Evolutionary conservation across 2,888 invertebrate genomes (phyloP), one percentile per base, ranked within the genome.

Genomic region (Pegoplata infirma): DNA sequence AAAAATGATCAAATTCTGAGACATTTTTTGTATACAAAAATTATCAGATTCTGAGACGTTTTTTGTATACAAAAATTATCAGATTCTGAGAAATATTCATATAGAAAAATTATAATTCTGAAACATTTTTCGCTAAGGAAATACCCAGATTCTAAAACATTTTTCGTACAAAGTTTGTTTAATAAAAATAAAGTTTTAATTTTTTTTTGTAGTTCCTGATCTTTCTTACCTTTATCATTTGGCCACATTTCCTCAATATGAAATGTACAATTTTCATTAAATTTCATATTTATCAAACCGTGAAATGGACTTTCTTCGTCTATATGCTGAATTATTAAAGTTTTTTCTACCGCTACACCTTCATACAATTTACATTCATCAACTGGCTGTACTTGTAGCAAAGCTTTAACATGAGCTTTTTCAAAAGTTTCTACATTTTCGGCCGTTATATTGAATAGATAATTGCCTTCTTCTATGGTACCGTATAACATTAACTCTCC

Each of bases 261-360:
- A 32, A 82, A 84, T 14, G 74, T 51, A 63, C 86, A 86, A 17
- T 83, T 75, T 3, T 74, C 81, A n/a, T 71, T 79, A 16, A 82
- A 32, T 25, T 49, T 72, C 16, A 73, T 56, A 68, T 82, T 68
- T 10, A 85, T 51, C 12, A 85, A 67, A n/a, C 81, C 80, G 19
- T 80, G 59, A 67, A 84, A 81, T 6, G 68, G 69, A 12, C 55
- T 67, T 55, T 84, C 84, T 61, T 86, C 86, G 40, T 82, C 81
- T 3, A 85, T 77, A 67, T 83, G 80, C 64, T 83, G 82, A 21
- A 84, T 72, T 7, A 84, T 40, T 7, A 85, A 76, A 0, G 83
- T 68, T 32, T 83, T 82, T 0, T 81, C 80, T 16, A 85, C 84
- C 0, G 77, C 51, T 0, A 58, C 56, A n/a, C 80, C 76, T 17